Evolutionary conservation across 2,888 invertebrate species (phyloP), one percentile per base, ranked within the genome.

Genomic region (Cephus sareptanus): DNA sequence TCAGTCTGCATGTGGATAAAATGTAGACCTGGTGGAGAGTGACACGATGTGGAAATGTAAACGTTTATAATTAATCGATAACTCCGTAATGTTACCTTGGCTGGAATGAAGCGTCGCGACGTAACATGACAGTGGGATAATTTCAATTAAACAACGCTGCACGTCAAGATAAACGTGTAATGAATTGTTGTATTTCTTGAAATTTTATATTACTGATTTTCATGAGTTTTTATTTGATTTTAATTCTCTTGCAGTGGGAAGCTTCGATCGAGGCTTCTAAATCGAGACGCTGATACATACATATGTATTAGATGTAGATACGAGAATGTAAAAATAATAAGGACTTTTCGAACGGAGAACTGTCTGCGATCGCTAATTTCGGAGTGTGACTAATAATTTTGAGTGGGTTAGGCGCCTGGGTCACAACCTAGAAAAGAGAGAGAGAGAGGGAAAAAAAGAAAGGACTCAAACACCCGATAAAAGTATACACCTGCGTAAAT

Each of bases 371-470:
- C 73, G 76, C 77, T 81, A 80, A 80, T 80, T 80, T 80, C 33
- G 76, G 78, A 76, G 75, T 73, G 69, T 80, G 80, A 80, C 78
- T 81, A 75, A 80, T 13, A 75, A 75, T 75, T 56, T 77, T 40
- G 77, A 77, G 77, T 77, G 71, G 75, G 75, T 34, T 37, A 77
- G 71, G 34, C 76, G 33, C 70, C 37, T 77, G 75, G 77, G 40
- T 71, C 56, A 77, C 35, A 71, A 33, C 56, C 40, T 69, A 70
- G 75, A 69, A 70, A 40, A 69, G 15, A 40, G 69, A 70, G 70
- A 70, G 70, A 9, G 70, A 71, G 33, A 30, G 31, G 15, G 4
- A 3, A 56, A 30, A 37, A 31, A 56, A 23, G 15, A 40, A 56
- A 56, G 23, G 9, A 56, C 2, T 23, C 56, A 56, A 15, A 23